Evolutionary conservation across 2,888 invertebrate genomes (phyloP), one percentile per base, ranked within the genome.

Genomic region (Drosophila tripunctata): DNA sequence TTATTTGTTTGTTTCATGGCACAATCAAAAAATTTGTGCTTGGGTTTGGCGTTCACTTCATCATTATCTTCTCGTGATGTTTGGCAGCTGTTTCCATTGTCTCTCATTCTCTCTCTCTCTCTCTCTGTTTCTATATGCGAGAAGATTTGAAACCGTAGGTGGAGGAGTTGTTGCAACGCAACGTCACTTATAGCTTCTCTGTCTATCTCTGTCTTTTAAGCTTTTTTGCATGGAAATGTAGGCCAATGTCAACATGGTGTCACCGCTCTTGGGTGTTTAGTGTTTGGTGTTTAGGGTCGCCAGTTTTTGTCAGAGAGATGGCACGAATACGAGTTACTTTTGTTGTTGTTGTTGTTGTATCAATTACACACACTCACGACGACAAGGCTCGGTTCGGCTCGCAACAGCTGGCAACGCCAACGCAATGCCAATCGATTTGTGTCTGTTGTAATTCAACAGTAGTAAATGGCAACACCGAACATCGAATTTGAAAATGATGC

Each of bases 191-290:
- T 15, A 61, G 60, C 40, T 62, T 43, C 15, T 41, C 5, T 7
- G 36, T 35, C 30, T 19, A 4, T 51, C 38, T 60, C 58, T 51
- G 43, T 38, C 45, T 31, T 21, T 54, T 48, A 30, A 50, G 62
- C 40, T 56, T 67, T 85, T 79, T 78, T 75, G 78, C 87, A 79
- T 86, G 61, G 45, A 80, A 88, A 89, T 84, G 87, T 88, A 82
- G 90, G 88, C 88, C 88, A 88, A 89, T 88, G 88, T 89, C 89
- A 89, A 70, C 69, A 69, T 68, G 62, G 57, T 67, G 85, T 64
- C 62, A 63, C 73, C 78, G 79, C 82, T 85, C 75, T 84, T 84
- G 78, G 78, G 87, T 84, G 81, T 85, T 74, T 85, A 75, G 87
- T 82, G 87, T 80, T n/a, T n/a, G n/a, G n/a, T n/a, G n/a, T 85